Evolutionary conservation across 2,888 invertebrate genomes (phyloP).

Genomic region (Volucella inflata): DNA sequence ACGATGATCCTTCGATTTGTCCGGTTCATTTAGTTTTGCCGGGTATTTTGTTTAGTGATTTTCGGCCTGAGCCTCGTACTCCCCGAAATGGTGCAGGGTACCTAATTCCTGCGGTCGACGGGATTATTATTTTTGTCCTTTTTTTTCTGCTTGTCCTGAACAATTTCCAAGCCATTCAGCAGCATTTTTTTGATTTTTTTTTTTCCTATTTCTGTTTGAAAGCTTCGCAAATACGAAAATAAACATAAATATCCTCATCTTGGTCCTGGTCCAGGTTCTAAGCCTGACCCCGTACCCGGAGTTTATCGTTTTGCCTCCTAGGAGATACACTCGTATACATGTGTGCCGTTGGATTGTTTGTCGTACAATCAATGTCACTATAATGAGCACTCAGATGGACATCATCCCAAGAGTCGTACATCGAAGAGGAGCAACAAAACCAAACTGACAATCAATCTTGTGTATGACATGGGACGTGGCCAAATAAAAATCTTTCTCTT

Average conservation of each 20-base stretch:
- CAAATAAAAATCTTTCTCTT: constrained; percentile 61
- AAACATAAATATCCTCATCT: constrained; percentile 46
- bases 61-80: constrained; percentile 18
- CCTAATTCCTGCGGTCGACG: constrained; percentile 50
- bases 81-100: constrained; percentile 11
- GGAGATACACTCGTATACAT: constrained; percentile 10
- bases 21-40: constrained; percentile 64
- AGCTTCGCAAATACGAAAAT: constrained; percentile 65
- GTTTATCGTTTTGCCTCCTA: too few relatives aligned
- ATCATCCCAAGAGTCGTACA: constrained; percentile 65
- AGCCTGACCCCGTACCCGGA: too few relatives aligned
- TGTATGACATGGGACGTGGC: constrained; percentile 74
- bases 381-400: constrained; percentile 75
- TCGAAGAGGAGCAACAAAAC: not conserved
- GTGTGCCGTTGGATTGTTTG: constrained; percentile 35
- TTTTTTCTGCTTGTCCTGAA: constrained; percentile 45
- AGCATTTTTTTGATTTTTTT: constrained; percentile 25
- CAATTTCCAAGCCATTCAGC: constrained; percentile 64
- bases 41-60: constrained; percentile 72
- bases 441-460: constrained; percentile 68
- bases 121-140: constrained; percentile 65
- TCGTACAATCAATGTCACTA: constrained; percentile 73
- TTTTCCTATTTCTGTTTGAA: constrained; percentile 42
- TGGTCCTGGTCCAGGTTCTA: not conserved
- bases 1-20: constrained; percentile 74